These are phyloP conservation scores for Saccostrea glomerata DNA, from an alignment of 1,140 invertebrate genomes.

Conservation along the genomic window DNA sequence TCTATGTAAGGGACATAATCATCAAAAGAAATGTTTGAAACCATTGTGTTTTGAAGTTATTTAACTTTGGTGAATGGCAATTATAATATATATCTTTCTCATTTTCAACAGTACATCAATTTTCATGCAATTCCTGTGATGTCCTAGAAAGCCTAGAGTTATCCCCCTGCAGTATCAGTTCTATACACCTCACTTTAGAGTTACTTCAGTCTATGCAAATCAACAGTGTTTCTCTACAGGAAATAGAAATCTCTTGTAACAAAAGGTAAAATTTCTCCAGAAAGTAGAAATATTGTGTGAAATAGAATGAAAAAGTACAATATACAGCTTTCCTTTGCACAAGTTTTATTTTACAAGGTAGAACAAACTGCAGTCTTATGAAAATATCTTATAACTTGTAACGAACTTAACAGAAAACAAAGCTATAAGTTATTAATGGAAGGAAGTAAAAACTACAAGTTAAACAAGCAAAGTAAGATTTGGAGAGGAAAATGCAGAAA, in stretches of 20 bases:
- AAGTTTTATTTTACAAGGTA: no score
- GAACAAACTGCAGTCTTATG: no score
- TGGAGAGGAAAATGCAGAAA: no score
- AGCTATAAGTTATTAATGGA: no score
- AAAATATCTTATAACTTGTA: no score
- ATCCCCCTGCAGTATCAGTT: slow-evolving; percentile 10
- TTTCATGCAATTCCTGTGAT: slow-evolving; percentile 23
- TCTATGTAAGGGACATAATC: neutral
- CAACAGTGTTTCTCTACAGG: slow-evolving; percentile 14
- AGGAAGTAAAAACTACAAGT: no score
- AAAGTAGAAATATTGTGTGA: neutral
- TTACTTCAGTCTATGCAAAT: neutral
- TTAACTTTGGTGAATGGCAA: neutral
- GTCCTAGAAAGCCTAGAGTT: slow-evolving; percentile 4
- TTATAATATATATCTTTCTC: neutral
- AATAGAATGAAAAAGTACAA: no score
- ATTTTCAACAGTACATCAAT: neutral
- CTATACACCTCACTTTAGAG: neutral
- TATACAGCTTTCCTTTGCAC: no score
- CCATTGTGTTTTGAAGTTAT: neutral
- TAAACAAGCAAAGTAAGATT: no score
- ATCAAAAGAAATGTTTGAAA: neutral
- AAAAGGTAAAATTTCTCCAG: neutral
- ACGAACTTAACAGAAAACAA: no score
- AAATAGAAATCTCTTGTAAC: neutral